A percentile compares a stretch with the other conserved stretches of the same genome.
Evolutionary conservation across 2,113 vertebrate genomes (phyloP).

Genomic region (Scartelaos histophorus): DNA sequence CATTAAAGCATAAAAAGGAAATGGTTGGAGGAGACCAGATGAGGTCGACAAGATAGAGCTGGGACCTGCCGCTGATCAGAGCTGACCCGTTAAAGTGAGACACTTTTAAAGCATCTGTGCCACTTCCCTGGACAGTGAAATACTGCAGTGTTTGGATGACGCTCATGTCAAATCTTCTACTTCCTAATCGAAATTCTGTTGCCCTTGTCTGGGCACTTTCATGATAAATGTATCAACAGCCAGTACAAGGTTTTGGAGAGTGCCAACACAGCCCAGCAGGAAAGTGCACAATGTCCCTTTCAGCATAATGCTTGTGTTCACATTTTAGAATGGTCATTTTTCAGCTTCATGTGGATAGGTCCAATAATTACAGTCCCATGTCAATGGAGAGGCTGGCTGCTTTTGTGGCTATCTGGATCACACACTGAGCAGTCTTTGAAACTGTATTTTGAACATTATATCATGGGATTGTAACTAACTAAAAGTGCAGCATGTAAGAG

Average conservation of each 20-base stretch:
- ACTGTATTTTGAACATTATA: no score
- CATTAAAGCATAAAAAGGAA: constrained; percentile 11
- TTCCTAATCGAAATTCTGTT: constrained; percentile 9
- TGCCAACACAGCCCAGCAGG: background rate
- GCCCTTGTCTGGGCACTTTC: constrained; percentile 12
- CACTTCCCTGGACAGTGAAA: constrained; percentile 16
- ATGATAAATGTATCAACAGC: constrained; percentile 11
- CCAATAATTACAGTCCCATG: no score
- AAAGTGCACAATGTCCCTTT: background rate
- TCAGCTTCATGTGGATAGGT: no score
- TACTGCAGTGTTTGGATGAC: background rate
- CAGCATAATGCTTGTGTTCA: background rate
- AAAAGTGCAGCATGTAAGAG: no score
- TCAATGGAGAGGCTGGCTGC: no score
- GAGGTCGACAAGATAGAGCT: constrained; percentile 12
- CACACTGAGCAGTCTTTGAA: no score
- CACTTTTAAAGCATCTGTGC: constrained; percentile 1
- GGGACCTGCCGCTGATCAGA: constrained; percentile 16
- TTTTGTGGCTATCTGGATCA: no score
- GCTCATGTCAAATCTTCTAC: constrained; percentile 8
- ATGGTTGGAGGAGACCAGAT: constrained; percentile 11
- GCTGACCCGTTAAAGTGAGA: constrained; percentile 26
- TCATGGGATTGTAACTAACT: no score
- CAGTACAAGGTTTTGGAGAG: background rate
- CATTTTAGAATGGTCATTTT: background rate